Evolutionary conservation across 2,113 vertebrate species (phyloP).

Genomic region (Leuciscus idus): DNA sequence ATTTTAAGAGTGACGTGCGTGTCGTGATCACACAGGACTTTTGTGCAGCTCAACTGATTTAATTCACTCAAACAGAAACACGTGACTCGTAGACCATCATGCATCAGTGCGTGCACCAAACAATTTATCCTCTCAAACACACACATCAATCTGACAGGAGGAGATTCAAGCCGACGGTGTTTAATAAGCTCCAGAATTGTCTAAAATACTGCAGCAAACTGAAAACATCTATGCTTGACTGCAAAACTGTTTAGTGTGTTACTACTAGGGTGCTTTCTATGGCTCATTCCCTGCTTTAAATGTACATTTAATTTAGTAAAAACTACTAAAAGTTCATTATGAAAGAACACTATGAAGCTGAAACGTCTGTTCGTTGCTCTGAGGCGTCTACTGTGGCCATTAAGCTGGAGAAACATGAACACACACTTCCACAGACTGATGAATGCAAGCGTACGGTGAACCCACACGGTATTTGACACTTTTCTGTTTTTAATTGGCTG

Average conservation of each 20-base stretch:
- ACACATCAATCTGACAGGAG: neutral
- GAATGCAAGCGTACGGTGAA: neutral
- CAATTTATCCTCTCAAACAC: neutral
- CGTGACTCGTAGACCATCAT: constrained; percentile 1
- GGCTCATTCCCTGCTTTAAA: neutral
- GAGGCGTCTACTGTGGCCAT: neutral
- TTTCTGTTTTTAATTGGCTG: neutral
- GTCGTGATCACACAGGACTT: neutral
- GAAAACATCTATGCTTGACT: neutral
- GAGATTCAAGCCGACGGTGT: neutral
- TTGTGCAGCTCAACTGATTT: neutral
- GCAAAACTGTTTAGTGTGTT: neutral
- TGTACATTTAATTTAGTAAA: neutral
- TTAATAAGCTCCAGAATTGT: neutral
- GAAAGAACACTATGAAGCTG: neutral
- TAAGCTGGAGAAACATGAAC: neutral
- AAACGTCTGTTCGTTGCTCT: neutral
- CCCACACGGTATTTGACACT: constrained; percentile 18
- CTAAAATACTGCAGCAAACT: neutral
- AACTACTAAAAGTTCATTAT: neutral
- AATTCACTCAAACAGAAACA: constrained; percentile 4
- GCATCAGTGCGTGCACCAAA: constrained; percentile 1
- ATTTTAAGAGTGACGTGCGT: neutral
- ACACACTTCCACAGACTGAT: constrained; percentile 5
- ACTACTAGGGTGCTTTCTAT: neutral